A percentile compares a stretch with the other conserved stretches of the same genome.
Conservation (phyloP, 2,113 vertebrate species). For the Neofelis nebulosa region DNA sequence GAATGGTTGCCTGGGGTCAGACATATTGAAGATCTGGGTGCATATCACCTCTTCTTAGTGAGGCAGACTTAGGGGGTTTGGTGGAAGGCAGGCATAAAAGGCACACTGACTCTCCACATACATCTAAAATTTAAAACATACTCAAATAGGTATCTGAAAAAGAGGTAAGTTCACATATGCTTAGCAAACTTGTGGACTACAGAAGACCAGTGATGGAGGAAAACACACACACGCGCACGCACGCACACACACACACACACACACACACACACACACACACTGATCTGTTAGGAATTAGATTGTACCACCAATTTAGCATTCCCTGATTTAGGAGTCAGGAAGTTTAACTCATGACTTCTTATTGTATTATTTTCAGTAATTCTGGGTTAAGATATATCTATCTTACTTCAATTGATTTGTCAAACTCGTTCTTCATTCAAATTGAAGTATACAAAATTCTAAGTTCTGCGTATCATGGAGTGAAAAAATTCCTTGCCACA, state of each 20-base stretch:
- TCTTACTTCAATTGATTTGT: background rate
- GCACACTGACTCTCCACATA: background rate
- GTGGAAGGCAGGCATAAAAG: background rate
- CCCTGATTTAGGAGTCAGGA: background rate
- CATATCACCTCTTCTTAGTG: background rate
- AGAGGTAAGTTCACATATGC: background rate
- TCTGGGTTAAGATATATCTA: background rate
- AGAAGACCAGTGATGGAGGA: background rate
- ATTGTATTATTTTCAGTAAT: background rate
- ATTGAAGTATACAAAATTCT: background rate
- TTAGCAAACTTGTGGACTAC: background rate
- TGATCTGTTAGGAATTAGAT: background rate
- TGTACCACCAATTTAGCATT: background rate
- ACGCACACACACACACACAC: background rate
- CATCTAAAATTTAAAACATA: background rate
- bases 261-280: background rate
- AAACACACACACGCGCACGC: accelerated
- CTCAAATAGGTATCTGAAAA: background rate
- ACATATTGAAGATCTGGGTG: background rate
- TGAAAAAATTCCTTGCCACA: background rate
- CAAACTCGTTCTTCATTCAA: background rate
- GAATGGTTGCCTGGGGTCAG: background rate
- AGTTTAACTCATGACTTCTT: background rate
- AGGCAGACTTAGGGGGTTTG: background rate
- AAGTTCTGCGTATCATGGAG: background rate